Evolutionary conservation across 2,113 vertebrate genomes (phyloP), one percentile per base, ranked within the genome.

Genomic region (Sander lucioperca): DNA sequence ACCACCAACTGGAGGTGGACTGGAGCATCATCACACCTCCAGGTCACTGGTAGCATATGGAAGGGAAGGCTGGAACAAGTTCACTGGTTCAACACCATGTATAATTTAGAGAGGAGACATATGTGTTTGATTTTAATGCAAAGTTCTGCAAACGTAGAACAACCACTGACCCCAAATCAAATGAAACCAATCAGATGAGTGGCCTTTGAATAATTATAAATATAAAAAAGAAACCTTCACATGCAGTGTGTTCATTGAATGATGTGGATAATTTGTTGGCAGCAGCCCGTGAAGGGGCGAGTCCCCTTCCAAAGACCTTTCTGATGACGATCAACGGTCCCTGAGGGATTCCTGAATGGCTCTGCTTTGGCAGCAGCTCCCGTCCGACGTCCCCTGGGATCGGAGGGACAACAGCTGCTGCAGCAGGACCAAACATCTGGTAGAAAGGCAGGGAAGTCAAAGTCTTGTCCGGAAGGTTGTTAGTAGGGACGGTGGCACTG

Each of bases 261-360:
- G 63, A 23, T 73, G 62, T 74, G 58, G 59, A 69, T 78, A 63
- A 81, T 79, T 84, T 51, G 74, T 43, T 89, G 89, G 89, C 90
- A 91, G 70, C 62, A 53, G 82, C 56, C 82, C 23, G 77, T 85
- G 77, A 83, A 88, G 59, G 77, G 89, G 73, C 50, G 48, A 77
- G 74, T 93, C 85, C 81, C 92, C 91, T 94, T 93, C 92, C 86
- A 90, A 87, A 91, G 91, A 91, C 91, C 92, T 93, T 93, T 84
- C 72, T 66, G 78, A 83, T 79, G 84, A 77, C 54, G 71, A 85
- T 91, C 88, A 83, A 43, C 86, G 85, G 75, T 86, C 90, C 86
- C 89, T 27, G 23, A 63, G 91, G 90, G 64, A 82, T 63, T 84
- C 73, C 63, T 58, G 64, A 84, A 66, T 14, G 21, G 68, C 64